A percentile compares a stretch with the other conserved stretches of the same genome.
These are phyloP conservation scores for Diabrotica balteata DNA, from an alignment of 2,888 invertebrate species.

Conservation along the genomic window DNA sequence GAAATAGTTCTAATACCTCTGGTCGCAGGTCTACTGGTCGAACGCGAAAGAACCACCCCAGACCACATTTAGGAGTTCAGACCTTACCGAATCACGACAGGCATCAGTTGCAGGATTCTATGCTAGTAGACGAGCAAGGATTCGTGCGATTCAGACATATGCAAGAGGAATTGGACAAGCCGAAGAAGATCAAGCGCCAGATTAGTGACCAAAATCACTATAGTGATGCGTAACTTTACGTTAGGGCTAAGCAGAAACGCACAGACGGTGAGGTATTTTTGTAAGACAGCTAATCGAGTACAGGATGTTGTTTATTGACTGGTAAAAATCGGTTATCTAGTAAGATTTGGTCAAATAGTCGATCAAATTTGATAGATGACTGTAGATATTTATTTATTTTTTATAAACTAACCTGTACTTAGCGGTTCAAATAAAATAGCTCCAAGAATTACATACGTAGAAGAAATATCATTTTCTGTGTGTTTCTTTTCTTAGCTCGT, in stretches of 20 bases:
- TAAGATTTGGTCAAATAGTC: slow-evolving; percentile 15
- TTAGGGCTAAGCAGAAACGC: slow-evolving; percentile 47
- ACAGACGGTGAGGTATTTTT: slow-evolving; percentile 48
- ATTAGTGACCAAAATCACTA: slow-evolving; percentile 54
- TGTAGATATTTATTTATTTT: slow-evolving; percentile 36
- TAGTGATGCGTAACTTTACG: slow-evolving; percentile 57
- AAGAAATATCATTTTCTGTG: slow-evolving; percentile 41
- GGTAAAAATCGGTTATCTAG: slow-evolving; percentile 24
- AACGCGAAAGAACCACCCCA: slow-evolving; percentile 60
- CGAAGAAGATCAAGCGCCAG: slow-evolving; percentile 53
- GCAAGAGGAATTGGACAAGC: slow-evolving; percentile 49
- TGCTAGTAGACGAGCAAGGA: slow-evolving; percentile 91
- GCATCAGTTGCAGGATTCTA: slow-evolving; percentile 66
- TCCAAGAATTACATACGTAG: slow-evolving; percentile 32
- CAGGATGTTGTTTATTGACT: slow-evolving; percentile 31
- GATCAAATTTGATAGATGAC: slow-evolving; percentile 21
- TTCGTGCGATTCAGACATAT: slow-evolving; percentile 84
- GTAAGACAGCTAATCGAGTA: slow-evolving; percentile 38
- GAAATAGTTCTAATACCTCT: slow-evolving; percentile 58
- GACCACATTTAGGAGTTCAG: slow-evolving; percentile 64
- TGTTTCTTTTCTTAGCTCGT: slow-evolving; percentile 39
- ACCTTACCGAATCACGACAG: slow-evolving; percentile 66
- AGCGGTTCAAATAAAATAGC: slow-evolving; percentile 30
- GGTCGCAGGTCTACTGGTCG: slow-evolving; percentile 57
- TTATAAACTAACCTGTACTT: slow-evolving; percentile 37